phyloP scores from a whole-genome alignment of 2,113 vertebrate species.

The Peromyscus maniculatus region DNA sequence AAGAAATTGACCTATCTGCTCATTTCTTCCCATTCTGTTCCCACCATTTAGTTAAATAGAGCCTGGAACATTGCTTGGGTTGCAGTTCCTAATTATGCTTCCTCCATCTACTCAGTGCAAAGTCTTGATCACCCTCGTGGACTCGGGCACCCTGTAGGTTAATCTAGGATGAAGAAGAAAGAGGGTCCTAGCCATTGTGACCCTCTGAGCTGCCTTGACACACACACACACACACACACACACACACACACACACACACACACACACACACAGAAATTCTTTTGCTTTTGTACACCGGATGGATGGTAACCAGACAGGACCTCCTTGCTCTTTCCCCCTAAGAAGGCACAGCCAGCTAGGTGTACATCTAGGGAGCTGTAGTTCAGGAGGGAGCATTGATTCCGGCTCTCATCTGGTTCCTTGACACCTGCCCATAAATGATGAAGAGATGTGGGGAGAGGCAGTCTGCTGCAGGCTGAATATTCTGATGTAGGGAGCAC shows the following conservation, averaged over 20 bases:
- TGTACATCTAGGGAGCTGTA: not conserved
- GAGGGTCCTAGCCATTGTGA: not conserved
- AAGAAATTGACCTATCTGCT: conserved; percentile 59
- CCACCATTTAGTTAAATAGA: conserved; percentile 56
- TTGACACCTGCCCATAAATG: not conserved
- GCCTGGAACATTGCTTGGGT: conserved; percentile 56
- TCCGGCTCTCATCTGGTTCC: not conserved
- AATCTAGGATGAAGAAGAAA: conserved; percentile 26
- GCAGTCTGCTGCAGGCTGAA: not conserved
- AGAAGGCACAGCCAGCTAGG: not conserved
- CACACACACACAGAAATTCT: not conserved
- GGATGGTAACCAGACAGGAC: not conserved
- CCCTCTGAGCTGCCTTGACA: conserved; percentile 41
- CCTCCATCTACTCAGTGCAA: not conserved
- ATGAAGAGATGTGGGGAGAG: not conserved
- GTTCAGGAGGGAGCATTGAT: not conserved
- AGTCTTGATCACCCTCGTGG: conserved; percentile 49
- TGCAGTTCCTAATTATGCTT: conserved; percentile 33
- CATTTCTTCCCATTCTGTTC: conserved; percentile 56
- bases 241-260: too few species aligned
- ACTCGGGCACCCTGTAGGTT: not conserved
- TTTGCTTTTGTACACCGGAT: not conserved
- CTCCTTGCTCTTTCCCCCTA: not conserved
- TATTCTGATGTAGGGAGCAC: not conserved
- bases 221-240: not conserved